phyloP scores from a whole-genome alignment of 2,888 invertebrate species.

The Trachelus troglodyta region DNA sequence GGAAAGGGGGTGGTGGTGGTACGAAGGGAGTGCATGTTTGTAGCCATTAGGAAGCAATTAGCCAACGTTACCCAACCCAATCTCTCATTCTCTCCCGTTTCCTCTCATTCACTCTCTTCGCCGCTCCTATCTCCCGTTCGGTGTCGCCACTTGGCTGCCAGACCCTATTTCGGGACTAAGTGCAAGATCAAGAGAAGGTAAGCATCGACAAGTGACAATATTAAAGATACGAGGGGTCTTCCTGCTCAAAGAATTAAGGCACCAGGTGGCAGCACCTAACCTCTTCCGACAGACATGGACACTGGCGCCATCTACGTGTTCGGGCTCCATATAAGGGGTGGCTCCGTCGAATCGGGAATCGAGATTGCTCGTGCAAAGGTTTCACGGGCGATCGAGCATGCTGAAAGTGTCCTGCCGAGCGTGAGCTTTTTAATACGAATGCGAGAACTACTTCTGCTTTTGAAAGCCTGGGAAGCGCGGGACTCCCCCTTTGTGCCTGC shows the following conservation, averaged over 20 bases:
- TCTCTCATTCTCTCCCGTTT: no score
- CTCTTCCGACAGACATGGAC: neutral
- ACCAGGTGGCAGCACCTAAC: neutral
- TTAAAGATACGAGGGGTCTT: neutral
- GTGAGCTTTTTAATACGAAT: conserved; percentile 47
- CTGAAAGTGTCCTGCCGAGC: conserved; percentile 1
- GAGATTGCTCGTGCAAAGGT: neutral
- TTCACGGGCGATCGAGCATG: neutral
- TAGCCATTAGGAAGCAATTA: conserved; percentile 20
- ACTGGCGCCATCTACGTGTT: no score
- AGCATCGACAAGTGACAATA: no score
- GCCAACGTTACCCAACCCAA: conserved; percentile 7
- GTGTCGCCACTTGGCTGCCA: neutral
- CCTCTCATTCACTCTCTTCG: neutral
- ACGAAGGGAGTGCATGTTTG: conserved; percentile 12
- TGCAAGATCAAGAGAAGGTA: neutral
- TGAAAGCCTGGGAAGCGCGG: conserved; percentile 41
- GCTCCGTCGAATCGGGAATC: neutral
- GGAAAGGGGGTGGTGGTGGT: neutral
- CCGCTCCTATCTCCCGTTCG: neutral
- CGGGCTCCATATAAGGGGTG: neutral
- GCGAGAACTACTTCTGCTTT: conserved; percentile 53
- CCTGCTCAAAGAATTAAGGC: neutral
- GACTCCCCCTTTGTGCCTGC: conserved; percentile 32
- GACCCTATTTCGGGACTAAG: neutral